phyloP scores from a whole-genome alignment of 2,113 vertebrate species.

The Coregonus clupeaformis region DNA sequence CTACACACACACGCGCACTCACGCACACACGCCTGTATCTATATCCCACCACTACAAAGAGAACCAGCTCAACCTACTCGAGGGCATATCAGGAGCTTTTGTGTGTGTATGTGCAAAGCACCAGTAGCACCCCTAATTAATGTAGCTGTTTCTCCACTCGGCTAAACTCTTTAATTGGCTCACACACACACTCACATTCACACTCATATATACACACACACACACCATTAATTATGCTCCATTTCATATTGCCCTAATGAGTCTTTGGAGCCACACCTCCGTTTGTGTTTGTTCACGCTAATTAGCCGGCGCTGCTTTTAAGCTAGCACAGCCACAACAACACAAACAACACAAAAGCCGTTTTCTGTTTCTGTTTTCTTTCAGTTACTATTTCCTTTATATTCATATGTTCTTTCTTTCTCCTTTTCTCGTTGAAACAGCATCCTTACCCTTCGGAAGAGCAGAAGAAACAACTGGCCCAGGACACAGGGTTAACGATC shows the following conservation, averaged over 20 bases:
- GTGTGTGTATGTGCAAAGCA: slow-evolving; percentile 62
- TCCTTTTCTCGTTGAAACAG: neutral
- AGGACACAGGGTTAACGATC: slow-evolving; percentile 93
- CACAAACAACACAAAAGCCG: slow-evolving; percentile 8
- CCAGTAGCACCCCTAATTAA: slow-evolving; percentile 68
- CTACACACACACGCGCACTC: no score
- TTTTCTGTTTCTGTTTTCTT: neutral
- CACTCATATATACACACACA: no score
- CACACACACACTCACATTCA: slow-evolving; percentile 56
- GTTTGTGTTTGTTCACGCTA: slow-evolving; percentile 66
- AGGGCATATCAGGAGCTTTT: no score
- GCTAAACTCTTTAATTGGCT: slow-evolving; percentile 89
- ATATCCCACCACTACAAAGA: no score
- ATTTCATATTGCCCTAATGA: slow-evolving; percentile 86
- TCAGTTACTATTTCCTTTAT: slow-evolving; percentile 6
- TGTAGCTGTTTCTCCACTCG: slow-evolving; percentile 81
- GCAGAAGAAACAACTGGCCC: slow-evolving; percentile 96
- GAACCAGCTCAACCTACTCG: no score
- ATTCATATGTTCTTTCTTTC: neutral
- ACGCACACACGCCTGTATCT: no score
- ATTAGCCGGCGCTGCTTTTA: slow-evolving; percentile 71
- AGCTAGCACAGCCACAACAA: slow-evolving; percentile 38
- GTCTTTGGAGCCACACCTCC: slow-evolving; percentile 77
- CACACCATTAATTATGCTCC: slow-evolving; percentile 82
- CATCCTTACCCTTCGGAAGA: slow-evolving; percentile 89